Percentiles rank a stretch among this genome's conserved stretches.
These are phyloP conservation scores for Pterostichus niger DNA, from an alignment of 2,888 invertebrate species.

Conservation along the genomic window DNA sequence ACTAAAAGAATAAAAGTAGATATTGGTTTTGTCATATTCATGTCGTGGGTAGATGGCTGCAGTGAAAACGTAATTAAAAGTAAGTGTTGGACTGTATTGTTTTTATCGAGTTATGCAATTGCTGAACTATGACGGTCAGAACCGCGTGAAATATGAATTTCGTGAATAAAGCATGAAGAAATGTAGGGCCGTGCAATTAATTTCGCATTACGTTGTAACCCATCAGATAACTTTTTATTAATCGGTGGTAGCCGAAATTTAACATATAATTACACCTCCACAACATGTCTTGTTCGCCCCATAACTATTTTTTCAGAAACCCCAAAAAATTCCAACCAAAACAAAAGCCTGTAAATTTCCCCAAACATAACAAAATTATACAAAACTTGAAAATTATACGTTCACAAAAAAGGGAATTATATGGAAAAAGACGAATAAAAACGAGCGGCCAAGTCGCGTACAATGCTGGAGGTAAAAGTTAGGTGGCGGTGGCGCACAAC, in stretches of 20 bases:
- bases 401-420: slow-evolving; percentile 49
- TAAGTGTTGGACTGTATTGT: too few species aligned
- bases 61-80: too few species aligned
- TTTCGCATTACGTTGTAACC: slow-evolving; percentile 14
- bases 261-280: slow-evolving; percentile 44
- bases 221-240: slow-evolving; percentile 31
- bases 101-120: too few species aligned
- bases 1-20: too few species aligned
- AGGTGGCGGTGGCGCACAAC: slow-evolving; percentile 14
- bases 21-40: too few species aligned
- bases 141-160: not conserved
- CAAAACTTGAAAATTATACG: slow-evolving; percentile 51
- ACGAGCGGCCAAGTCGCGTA: not conserved
- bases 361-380: slow-evolving; percentile 58
- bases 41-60: too few species aligned
- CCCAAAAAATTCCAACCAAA: slow-evolving; percentile 11
- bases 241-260: slow-evolving; percentile 31
- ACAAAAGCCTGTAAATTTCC: slow-evolving; percentile 53
- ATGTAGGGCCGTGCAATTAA: slow-evolving; percentile 8
- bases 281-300: slow-evolving; percentile 30
- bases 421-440: slow-evolving; percentile 45
- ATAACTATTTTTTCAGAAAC: slow-evolving; percentile 30
- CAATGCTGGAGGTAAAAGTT: too few species aligned
- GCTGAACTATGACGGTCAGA: too few species aligned
- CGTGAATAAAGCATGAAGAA: not conserved